Conservation (phyloP, 2,888 invertebrate genomes). For the Leptura quadrifasciata region DNA sequence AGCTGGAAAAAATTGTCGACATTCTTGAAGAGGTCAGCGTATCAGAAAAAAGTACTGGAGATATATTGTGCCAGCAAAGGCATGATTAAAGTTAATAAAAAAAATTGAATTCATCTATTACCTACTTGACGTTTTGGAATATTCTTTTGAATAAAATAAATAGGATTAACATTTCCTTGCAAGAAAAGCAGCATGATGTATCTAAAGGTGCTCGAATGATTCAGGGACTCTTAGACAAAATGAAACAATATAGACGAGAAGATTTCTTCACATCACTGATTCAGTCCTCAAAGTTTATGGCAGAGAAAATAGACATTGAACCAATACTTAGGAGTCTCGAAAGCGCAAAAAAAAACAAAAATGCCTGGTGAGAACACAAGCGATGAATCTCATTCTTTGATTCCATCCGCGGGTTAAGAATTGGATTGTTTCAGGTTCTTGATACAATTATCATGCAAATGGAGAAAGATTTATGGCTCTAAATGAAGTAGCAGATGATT, state of each 20-base stretch:
- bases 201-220: slow-evolving; percentile 25
- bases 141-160: slow-evolving; percentile 2
- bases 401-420: not conserved
- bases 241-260: not conserved
- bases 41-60: not conserved
- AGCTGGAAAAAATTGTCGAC: not conserved
- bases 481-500: slow-evolving; percentile 12
- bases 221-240: slow-evolving; percentile 12
- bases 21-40: not conserved
- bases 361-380: not conserved
- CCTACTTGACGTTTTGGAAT: not conserved
- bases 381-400: not conserved
- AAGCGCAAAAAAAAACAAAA: not conserved
- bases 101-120: not conserved
- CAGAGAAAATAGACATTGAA: too few relatives aligned
- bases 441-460: not conserved
- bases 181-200: not conserved
- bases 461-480: slow-evolving; percentile 23
- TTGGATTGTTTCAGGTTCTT: not conserved
- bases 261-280: not conserved
- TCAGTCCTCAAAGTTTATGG: not conserved
- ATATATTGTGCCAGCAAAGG: not conserved
- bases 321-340: not conserved
- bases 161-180: slow-evolving; percentile 12
- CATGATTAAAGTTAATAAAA: not conserved